These are phyloP conservation scores for Sturnira hondurensis DNA, from an alignment of 2,113 vertebrate species.

Conservation along the genomic window DNA sequence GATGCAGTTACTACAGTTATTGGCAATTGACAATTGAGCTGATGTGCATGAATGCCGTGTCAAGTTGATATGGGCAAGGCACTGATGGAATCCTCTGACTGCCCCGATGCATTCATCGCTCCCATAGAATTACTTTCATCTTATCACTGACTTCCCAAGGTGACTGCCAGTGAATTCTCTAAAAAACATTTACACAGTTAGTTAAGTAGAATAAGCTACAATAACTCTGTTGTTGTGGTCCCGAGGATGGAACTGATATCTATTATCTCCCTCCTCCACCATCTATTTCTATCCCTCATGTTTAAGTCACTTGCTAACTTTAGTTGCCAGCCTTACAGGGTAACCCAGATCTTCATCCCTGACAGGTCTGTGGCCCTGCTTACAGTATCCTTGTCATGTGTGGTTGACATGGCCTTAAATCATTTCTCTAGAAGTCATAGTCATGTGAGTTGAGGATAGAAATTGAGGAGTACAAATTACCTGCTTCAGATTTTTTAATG, in stretches of 20 bases:
- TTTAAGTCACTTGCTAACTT: background rate
- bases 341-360: background rate
- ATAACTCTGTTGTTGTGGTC: background rate
- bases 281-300: background rate
- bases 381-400: background rate
- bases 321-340: accelerated
- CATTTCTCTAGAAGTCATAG: background rate
- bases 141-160: background rate
- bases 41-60: background rate
- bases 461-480: background rate
- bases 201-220: background rate
- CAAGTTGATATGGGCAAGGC: background rate
- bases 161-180: background rate
- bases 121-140: background rate
- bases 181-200: background rate
- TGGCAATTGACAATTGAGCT: background rate
- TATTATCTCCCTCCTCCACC: background rate
- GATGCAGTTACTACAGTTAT: background rate
- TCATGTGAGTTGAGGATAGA: background rate
- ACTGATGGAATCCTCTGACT: background rate
- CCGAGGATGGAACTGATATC: background rate
- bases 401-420: background rate
- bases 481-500: background rate
- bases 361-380: background rate
- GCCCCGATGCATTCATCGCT: background rate